phyloP scores from a whole-genome alignment of 2,888 invertebrate genomes.

The Eupithecia subumbrata region DNA sequence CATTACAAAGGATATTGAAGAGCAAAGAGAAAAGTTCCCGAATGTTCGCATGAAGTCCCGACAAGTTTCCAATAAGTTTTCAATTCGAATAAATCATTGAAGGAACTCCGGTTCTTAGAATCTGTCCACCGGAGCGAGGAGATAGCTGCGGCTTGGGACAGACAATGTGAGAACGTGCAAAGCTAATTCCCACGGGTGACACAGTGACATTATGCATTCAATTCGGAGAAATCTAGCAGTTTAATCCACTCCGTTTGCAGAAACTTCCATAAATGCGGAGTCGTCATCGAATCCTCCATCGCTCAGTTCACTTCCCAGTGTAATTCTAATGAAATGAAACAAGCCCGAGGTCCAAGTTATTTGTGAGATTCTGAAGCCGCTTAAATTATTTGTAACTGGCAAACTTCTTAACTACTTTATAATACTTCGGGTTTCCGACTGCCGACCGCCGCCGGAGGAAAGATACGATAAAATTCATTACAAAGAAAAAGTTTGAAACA shows the following conservation, averaged over 20 bases:
- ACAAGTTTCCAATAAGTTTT: constrained; percentile 26
- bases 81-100: constrained; percentile 20
- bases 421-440: constrained; percentile 26
- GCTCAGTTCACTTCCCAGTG: background rate
- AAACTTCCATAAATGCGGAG: background rate
- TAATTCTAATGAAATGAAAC: constrained; percentile 14
- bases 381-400: constrained; percentile 38
- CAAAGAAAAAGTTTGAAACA: constrained; percentile 24
- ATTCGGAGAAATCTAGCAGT: background rate
- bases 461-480: constrained; percentile 29
- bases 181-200: background rate
- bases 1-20: constrained; percentile 10
- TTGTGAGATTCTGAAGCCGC: constrained; percentile 29
- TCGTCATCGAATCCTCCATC: background rate
- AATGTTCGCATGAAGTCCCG: background rate
- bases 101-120: constrained; percentile 8
- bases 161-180: background rate
- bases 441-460: background rate
- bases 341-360: constrained; percentile 9
- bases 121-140: constrained; percentile 15
- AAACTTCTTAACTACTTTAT: constrained; percentile 36
- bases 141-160: constrained; percentile 8
- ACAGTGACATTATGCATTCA: background rate
- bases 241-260: background rate
- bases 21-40: constrained; percentile 7